Base-by-base conservation (phyloP, 1,140 invertebrate species). In the Wasmannia auropunctata region DNA sequence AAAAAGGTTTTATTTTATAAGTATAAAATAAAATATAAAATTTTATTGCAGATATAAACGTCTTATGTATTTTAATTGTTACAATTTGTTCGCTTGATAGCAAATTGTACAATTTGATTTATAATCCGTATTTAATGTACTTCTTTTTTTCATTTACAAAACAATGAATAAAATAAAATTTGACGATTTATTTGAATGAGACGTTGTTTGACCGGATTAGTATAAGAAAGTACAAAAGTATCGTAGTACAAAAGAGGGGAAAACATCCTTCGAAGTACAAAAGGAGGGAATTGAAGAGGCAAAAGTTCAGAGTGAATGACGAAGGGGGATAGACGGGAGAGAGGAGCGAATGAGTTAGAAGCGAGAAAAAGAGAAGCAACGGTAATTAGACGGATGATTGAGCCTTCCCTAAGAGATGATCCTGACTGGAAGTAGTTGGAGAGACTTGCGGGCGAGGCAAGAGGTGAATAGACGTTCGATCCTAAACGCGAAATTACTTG, bases 301-400 rank as follows among this genome's bases (percentile, higher is more conserved):
- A 54, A 77, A 60, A 56, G n/a, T 43, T 25, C 22, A 40, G 37
- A 60, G n/a, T 25, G 43, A 58, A 65, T 31, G 76, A 56, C 28
- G 65, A 75, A 31, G 58, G 10, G 62, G 70, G 28, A 43, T 56
- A n/a, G n/a, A 4, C 37, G 40, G 54, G 14, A 70, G 49, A 58
- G 43, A 28, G n/a, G 40, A 75, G n/a, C 46, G 62, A 72, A 40
- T 37, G 69, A 69, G 69, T 31, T 46, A 22, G 31, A 31, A 19
- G 37, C 43, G 74, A 80, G 67, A 87, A 79, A 89, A 92, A 92
- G 90, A 90, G 89, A 91, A 63, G 90, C 91, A 91, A 87, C 90
- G 91, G 91, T 93, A 94, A 94, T 94, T 94, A 94, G 93, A 91
- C 90, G 91, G 84, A 92, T 93, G 93, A 94, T 94, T 91, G 93